Evolutionary conservation across 2,113 vertebrate species (phyloP).

Genomic region (Engraulis encrasicolus): DNA sequence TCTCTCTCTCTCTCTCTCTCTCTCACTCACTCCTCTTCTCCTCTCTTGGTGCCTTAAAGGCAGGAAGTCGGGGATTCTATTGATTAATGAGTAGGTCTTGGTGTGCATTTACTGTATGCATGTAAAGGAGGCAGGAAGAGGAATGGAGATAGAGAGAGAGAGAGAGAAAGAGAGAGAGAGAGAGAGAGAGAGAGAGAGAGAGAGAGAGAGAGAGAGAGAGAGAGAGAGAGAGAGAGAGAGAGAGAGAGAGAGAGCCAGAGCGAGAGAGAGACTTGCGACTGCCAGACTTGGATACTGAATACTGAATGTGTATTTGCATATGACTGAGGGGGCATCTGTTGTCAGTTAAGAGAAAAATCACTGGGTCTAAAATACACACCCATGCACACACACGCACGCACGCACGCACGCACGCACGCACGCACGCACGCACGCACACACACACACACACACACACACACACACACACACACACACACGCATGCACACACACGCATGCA

Average conservation of each 20-base stretch:
- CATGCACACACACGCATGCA: neutral
- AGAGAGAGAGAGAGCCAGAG: too few relatives aligned
- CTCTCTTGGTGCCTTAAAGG: conserved; percentile 35
- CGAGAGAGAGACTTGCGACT: neutral
- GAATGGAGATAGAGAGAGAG: too few relatives aligned
- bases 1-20: neutral
- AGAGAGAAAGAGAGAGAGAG: too few relatives aligned
- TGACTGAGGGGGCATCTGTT: conserved; percentile 16
- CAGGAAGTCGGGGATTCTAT: conserved; percentile 37
- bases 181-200: too few relatives aligned
- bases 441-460: neutral
- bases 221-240: too few relatives aligned
- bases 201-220: too few relatives aligned
- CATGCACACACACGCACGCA: neutral
- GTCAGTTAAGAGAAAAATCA: conserved; percentile 19
- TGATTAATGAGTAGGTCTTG: conserved; percentile 1
- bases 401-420: neutral
- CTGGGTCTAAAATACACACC: neutral
- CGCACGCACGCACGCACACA: neutral
- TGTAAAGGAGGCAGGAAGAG: neutral
- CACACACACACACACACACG: neutral
- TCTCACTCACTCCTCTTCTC: neutral
- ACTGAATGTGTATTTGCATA: conserved; percentile 33
- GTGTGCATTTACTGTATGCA: neutral
- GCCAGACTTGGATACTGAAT: neutral